Evolutionary conservation across 2,888 invertebrate species (phyloP), one percentile per base, ranked within the genome.

Genomic region (Melangyna quadrimaculata): DNA sequence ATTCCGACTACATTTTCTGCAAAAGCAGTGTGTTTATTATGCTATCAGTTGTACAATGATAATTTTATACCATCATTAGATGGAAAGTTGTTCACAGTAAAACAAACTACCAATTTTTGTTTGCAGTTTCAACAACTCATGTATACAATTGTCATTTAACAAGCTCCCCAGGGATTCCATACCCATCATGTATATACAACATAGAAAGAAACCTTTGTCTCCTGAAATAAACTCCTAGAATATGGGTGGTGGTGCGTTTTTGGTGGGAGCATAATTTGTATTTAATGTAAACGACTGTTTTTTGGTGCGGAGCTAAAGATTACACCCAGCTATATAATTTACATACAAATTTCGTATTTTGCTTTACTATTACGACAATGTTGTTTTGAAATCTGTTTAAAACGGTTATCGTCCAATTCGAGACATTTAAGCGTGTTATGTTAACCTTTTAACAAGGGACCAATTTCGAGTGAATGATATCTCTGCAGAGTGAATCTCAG

Each of bases 301-400:
- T 6, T 14, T 19, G 27, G 45, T 22, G 32, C 19, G 4, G 4
- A 67, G 32, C 40, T 29, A 61, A 51, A 48, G 53, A 59, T 73
- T 67, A 65, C 40, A 24, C 57, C 61, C 53, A 24, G n/a, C 65
- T 51, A 74, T 69, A 67, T 61, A 80, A 84, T 84, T 84, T 84
- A 77, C 84, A 84, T 84, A 80, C n/a, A 84, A 84, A 84, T 71
- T 75, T 63, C 71, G 48, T 75, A 71, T 61, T 80, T 79, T 22
- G 19, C 32, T 57, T 35, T 17, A 19, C 10, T 51, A 35, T 59
- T 48, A 59, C 24, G 43, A 63, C 43, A 40, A 63, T 40, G 27
- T 71, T 40, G 27, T 71, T 71, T 67, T 71, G 53, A 71, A 63
- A 67, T 71, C 84, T 75, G 74, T 35, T 80, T 10, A 10, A 61